These are phyloP conservation scores for Vesta saturnalis DNA, from an alignment of 2,888 invertebrate genomes.

Conservation along the genomic window DNA sequence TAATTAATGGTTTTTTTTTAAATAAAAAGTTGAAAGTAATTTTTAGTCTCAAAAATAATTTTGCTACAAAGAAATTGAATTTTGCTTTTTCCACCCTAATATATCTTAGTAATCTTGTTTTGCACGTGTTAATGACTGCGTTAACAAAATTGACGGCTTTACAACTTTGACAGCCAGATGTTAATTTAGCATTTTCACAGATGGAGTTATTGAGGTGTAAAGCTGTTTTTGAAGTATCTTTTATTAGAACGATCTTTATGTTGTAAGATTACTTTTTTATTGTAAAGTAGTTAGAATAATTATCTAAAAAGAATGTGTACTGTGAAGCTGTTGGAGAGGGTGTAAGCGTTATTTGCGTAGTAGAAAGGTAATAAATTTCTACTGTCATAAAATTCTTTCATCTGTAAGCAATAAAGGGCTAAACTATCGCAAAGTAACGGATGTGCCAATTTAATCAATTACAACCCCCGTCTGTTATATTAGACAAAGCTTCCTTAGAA, in stretches of 20 bases:
- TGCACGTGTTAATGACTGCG: background rate
- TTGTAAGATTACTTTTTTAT: too few relatives aligned
- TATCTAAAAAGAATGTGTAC: too few relatives aligned
- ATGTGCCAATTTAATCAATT: slow-evolving; percentile 53
- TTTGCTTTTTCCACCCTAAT: too few relatives aligned
- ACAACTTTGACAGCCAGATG: too few relatives aligned
- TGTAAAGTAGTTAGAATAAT: too few relatives aligned
- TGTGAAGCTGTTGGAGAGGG: too few relatives aligned
- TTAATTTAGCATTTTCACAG: too few relatives aligned
- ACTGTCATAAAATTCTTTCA: slow-evolving; percentile 44
- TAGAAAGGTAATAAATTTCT: slow-evolving; percentile 16
- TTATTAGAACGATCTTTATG: too few relatives aligned
- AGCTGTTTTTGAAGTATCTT: too few relatives aligned
- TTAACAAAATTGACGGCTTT: too few relatives aligned
- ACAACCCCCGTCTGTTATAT: slow-evolving; percentile 47
- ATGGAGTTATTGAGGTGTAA: too few relatives aligned
- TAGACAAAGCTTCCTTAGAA: slow-evolving; percentile 1
- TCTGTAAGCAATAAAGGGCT: slow-evolving; percentile 51
- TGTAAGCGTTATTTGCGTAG: background rate
- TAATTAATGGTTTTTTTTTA: background rate
- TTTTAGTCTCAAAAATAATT: slow-evolving; percentile 21
- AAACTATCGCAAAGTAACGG: slow-evolving; percentile 45
- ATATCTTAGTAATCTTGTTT: background rate
- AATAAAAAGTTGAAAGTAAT: slow-evolving; percentile 30
- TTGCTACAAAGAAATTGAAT: background rate